Evolutionary conservation across 2,888 invertebrate genomes (phyloP), one percentile per base, ranked within the genome.

Genomic region (Lydus trimaculatus): DNA sequence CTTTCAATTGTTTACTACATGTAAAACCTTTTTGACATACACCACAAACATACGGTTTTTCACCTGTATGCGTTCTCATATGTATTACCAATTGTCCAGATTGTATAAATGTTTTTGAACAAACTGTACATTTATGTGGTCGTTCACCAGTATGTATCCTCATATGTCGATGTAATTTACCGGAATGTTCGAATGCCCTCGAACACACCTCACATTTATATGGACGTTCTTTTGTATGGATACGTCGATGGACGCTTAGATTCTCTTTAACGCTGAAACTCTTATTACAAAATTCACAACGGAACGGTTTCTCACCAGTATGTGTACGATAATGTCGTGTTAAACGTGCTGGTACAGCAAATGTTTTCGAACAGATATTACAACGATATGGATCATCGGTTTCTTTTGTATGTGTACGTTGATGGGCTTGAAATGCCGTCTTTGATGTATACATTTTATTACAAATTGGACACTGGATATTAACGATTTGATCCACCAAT

Each of bases 181-280:
- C 96, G 68, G 94, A 94, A 83, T 96, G 96, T 83, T 96, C 96
- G 81, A 96, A 96, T 0, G 95, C 95, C 5, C 96, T 89, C 13
- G 92, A 93, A 83, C 96, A 96, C 3, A 95, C 94, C 72, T 93
- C 91, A 82, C 96, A 96, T 80, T 95, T 92, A 86, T 96, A 96
- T 0, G 96, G 96, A 1, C 96, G 89, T 84, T 96, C 96, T 85
- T 96, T 96, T 69, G 96, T 96, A 84, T 96, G 96, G 74, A 96
- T 96, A 69, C 96, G 90, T 52, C 92, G 88, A 84, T 96, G 96
- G 15, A 96, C 96, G 86, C 95, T 95, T 68, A 96, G 87, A 84
- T 96, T 96, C 85, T 96, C 96, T 85, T 96, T 96, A 9, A 96
- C 96, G 81, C 95, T 95, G 86, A 96, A 96, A 81, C 94, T 93